Evolutionary conservation across 1,140 invertebrate genomes (phyloP).

Genomic region (Drosophila sp.): DNA sequence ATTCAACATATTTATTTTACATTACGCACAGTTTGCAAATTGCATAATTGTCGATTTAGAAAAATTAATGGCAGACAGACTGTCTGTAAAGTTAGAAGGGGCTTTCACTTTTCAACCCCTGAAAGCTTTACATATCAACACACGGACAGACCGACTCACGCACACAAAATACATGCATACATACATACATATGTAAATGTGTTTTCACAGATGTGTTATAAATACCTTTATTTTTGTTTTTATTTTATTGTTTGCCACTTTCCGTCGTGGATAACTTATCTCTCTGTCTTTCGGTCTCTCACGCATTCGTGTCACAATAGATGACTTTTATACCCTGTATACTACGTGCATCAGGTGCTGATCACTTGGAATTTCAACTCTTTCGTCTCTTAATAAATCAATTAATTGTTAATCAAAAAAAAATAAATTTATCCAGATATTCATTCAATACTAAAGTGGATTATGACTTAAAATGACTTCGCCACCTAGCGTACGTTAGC

Average conservation of each 20-base stretch:
- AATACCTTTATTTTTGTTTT: constrained; percentile 19
- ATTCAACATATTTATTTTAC: constrained; percentile 12
- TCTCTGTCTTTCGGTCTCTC: neutral
- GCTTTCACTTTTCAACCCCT: constrained; percentile 68
- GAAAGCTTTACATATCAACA: constrained; percentile 28
- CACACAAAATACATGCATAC: no score
- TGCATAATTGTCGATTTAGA: constrained; percentile 45
- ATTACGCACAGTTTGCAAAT: constrained; percentile 29
- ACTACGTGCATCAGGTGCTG: neutral
- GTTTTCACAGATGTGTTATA: constrained; percentile 18
- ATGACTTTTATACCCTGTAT: neutral
- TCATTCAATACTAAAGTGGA: neutral
- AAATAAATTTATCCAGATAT: neutral
- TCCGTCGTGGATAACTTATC: constrained; percentile 8
- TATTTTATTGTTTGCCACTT: constrained; percentile 10
- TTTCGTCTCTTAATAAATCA: neutral
- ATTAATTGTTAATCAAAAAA: neutral
- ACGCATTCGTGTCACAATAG: neutral
- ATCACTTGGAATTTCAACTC: neutral
- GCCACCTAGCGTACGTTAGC: neutral
- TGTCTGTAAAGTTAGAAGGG: constrained; percentile 27
- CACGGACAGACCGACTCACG: neutral
- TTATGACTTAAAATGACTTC: no score
- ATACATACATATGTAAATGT: constrained; percentile 1
- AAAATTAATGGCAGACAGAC: constrained; percentile 34